Conservation (phyloP, 2,797 vertebrate genomes). For the Pempheris klunzingeri region DNA sequence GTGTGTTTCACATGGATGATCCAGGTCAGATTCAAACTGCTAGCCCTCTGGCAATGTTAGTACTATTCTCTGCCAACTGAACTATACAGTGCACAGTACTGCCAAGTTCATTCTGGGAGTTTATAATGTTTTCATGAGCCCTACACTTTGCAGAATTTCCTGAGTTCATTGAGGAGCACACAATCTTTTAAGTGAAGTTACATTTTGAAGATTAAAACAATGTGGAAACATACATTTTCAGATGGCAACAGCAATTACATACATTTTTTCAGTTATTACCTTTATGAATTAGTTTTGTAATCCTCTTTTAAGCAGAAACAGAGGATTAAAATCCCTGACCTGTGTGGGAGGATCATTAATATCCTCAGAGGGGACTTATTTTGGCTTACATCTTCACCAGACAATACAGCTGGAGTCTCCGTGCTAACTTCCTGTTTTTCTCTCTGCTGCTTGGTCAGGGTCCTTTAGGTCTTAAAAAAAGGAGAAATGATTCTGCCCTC, state of each 20-base stretch:
- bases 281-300: neutral
- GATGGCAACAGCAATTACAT: neutral
- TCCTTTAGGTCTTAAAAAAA: constrained; percentile 3
- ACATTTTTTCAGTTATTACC: neutral
- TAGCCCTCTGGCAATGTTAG: neutral
- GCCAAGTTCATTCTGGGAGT: neutral
- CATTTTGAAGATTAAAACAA: constrained; percentile 10
- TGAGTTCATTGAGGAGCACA: neutral
- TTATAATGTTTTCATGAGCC: constrained; percentile 7
- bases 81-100: neutral
- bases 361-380: neutral
- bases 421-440: neutral
- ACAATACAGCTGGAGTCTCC: neutral
- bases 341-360: neutral
- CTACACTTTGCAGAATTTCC: constrained; percentile 9
- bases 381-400: neutral
- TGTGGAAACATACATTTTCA: constrained; percentile 13
- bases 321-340: constrained; percentile 11
- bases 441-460: neutral
- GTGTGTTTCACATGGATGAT: neutral
- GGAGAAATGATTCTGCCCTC: neutral
- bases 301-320: neutral
- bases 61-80: neutral
- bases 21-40: constrained; percentile 15
- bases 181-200: neutral